Conservation (phyloP, 2,888 invertebrate species). For the Andrena trimmerana region DNA sequence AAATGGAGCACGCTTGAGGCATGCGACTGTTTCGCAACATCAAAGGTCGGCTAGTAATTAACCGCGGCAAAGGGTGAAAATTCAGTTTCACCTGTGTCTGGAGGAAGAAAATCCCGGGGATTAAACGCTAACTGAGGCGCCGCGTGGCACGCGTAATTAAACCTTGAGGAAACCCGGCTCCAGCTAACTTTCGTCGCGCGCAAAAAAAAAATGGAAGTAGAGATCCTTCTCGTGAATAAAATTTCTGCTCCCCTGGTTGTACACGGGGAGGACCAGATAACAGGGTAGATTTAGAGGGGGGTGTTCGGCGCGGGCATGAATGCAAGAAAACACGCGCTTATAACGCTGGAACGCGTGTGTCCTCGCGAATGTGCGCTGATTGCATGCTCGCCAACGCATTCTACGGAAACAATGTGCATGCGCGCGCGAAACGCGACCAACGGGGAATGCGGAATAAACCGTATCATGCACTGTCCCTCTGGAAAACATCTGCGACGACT, state of each 20-base stretch:
- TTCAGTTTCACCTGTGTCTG: slow-evolving; percentile 25
- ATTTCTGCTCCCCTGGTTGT: slow-evolving; percentile 6
- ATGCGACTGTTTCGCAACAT: slow-evolving; percentile 12
- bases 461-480: slow-evolving; percentile 9
- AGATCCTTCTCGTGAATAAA: slow-evolving; percentile 12
- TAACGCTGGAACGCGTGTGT: slow-evolving; percentile 3
- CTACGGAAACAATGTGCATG: slow-evolving; percentile 29
- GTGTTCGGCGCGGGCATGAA: neutral
- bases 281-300: neutral
- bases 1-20: slow-evolving; percentile 1
- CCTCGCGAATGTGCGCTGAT: slow-evolving; percentile 38
- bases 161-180: slow-evolving; percentile 27
- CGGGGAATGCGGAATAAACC: slow-evolving; percentile 47
- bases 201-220: neutral
- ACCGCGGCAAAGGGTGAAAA: slow-evolving; percentile 45
- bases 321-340: neutral
- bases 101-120: slow-evolving; percentile 16
- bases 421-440: slow-evolving; percentile 33
- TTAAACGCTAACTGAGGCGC: slow-evolving; percentile 15
- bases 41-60: slow-evolving; percentile 53
- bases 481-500: slow-evolving; percentile 18
- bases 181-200: neutral
- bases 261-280: neutral
- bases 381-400: slow-evolving; percentile 34
- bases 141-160: slow-evolving; percentile 51